These are phyloP conservation scores for Aeoliscus strigatus DNA, from an alignment of 2,797 vertebrate species.

Conservation along the genomic window DNA sequence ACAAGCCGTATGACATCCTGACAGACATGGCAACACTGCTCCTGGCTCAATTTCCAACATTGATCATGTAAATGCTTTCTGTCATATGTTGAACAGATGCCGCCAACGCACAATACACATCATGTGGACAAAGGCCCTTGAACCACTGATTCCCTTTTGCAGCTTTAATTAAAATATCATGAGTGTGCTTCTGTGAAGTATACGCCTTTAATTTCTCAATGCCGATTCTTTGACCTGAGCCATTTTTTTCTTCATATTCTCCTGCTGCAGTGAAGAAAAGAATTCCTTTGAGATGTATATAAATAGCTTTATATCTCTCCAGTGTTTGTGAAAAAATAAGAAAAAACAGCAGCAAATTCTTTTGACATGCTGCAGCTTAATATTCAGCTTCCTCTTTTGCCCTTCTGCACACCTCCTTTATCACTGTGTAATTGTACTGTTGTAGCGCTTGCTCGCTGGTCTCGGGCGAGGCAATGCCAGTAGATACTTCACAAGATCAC, in stretches of 20 bases:
- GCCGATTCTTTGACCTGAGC: not conserved
- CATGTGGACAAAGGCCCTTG: too few species aligned
- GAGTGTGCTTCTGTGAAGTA: not conserved
- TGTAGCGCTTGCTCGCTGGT: constrained; percentile 25
- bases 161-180: not conserved
- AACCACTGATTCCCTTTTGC: not conserved
- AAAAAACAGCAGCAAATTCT: constrained; percentile 1
- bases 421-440: constrained; percentile 20
- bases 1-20: too few species aligned
- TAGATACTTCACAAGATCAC: constrained; percentile 42
- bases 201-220: not conserved
- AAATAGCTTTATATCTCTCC: not conserved
- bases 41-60: too few species aligned
- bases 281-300: constrained; percentile 1
- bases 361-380: constrained; percentile 14
- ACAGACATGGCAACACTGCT: too few species aligned
- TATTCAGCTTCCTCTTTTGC: constrained; percentile 11
- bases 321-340: not conserved
- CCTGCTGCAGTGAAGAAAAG: not conserved
- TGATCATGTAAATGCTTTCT: too few species aligned
- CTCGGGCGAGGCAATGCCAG: constrained; percentile 29
- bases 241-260: not conserved
- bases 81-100: too few species aligned
- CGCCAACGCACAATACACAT: too few species aligned
- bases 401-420: constrained; percentile 10